A percentile compares a stretch with the other conserved stretches of the same genome.
Evolutionary conservation across 1,140 invertebrate genomes (phyloP).

Genomic region (Araneus ventricosus): DNA sequence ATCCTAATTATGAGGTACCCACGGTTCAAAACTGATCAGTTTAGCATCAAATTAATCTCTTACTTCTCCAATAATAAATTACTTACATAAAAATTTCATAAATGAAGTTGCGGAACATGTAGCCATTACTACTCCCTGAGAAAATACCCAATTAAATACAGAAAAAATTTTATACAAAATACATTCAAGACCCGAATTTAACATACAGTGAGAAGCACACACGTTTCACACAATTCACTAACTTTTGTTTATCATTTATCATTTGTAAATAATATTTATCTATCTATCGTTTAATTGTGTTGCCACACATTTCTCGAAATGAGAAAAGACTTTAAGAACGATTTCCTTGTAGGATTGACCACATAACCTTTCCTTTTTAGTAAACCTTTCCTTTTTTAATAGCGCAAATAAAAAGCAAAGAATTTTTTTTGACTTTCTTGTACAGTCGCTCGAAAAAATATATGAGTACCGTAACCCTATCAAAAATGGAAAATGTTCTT

Average conservation of each 20-base stretch:
- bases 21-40: background rate
- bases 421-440: too few species aligned
- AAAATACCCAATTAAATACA: background rate
- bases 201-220: background rate
- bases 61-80: background rate
- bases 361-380: too few species aligned
- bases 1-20: too few species aligned
- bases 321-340: too few species aligned
- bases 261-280: background rate
- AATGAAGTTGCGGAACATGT: background rate
- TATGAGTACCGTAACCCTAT: too few species aligned
- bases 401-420: too few species aligned
- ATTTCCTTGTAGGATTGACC: too few species aligned
- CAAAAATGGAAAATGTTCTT: too few species aligned
- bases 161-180: background rate
- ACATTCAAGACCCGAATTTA: background rate
- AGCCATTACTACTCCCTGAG: background rate
- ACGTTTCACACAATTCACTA: background rate
- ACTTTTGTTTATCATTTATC: background rate
- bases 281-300: background rate
- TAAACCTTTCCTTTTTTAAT: too few species aligned
- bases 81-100: conserved; percentile 15
- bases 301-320: background rate
- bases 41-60: background rate
- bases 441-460: too few species aligned